phyloP scores from a whole-genome alignment of 2,888 invertebrate species.

The Drosophila merina region DNA sequence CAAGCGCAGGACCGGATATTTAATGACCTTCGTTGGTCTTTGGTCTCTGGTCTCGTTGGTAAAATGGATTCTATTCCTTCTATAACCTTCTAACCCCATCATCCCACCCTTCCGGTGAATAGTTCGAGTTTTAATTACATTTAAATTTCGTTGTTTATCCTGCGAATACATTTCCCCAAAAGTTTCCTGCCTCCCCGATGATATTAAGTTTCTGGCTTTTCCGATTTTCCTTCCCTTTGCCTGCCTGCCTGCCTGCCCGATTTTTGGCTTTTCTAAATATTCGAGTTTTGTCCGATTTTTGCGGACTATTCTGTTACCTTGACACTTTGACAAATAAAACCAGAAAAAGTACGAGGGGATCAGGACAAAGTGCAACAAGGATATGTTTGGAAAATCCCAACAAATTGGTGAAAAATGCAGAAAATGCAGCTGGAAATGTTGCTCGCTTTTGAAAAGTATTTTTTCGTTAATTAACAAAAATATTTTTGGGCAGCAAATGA shows the following conservation, averaged over 20 bases:
- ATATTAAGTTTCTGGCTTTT: constrained; percentile 2
- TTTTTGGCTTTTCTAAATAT: neutral
- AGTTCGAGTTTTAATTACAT: constrained; percentile 26
- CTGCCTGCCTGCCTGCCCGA: too few species aligned
- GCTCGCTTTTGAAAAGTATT: too few species aligned
- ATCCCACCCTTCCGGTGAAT: fast-evolving
- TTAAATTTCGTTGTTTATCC: constrained; percentile 1
- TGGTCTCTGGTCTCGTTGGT: neutral
- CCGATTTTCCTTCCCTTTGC: neutral
- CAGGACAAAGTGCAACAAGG: neutral
- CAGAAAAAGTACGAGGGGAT: neutral
- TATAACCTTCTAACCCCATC: too few species aligned
- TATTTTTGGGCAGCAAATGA: too few species aligned
- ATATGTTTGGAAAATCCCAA: neutral
- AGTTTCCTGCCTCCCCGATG: constrained; percentile 5
- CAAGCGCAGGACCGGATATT: neutral
- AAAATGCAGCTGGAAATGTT: too few species aligned
- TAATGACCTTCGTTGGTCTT: neutral
- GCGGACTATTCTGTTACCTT: neutral
- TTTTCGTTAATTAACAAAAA: too few species aligned
- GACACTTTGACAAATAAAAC: neutral
- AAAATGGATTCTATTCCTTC: neutral
- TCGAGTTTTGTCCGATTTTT: neutral
- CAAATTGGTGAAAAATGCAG: neutral
- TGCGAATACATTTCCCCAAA: neutral